phyloP scores from a whole-genome alignment of 1,140 invertebrate genomes.

The Choristoneura fumiferana region DNA sequence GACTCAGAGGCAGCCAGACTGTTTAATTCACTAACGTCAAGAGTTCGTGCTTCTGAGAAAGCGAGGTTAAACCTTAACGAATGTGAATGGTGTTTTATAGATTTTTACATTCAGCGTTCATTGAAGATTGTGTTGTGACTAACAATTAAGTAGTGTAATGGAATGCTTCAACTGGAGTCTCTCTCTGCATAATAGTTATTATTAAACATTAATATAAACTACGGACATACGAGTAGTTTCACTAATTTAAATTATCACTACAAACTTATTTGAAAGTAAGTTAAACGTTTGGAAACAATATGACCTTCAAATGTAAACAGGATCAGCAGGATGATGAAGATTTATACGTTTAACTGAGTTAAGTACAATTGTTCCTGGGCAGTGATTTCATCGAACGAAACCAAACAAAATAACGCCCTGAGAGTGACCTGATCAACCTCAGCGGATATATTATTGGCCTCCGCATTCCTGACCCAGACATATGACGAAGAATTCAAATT shows the following conservation, averaged over 20 bases:
- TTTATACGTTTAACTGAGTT: constrained; percentile 6
- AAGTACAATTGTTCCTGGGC: constrained; percentile 9
- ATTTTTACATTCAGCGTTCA: not conserved
- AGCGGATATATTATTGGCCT: constrained; percentile 22
- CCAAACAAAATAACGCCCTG: constrained; percentile 12
- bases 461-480: constrained; percentile 35
- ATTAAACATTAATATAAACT: too few relatives aligned
- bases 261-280: not conserved
- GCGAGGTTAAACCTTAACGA: not conserved
- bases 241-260: too few relatives aligned
- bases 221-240: too few relatives aligned
- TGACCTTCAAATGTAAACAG: constrained; percentile 12
- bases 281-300: not conserved
- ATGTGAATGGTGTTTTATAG: constrained; percentile 2
- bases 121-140: not conserved
- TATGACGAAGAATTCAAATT: too few relatives aligned
- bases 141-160: not conserved
- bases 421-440: constrained; percentile 27
- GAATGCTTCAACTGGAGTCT: too few relatives aligned
- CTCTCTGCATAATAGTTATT: too few relatives aligned
- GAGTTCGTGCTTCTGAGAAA: constrained; percentile 5
- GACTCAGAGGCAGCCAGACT: not conserved
- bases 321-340: not conserved
- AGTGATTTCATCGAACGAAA: constrained; percentile 23
- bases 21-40: constrained; percentile 8